These are phyloP conservation scores for Apotomis turbidana DNA, from an alignment of 2,888 invertebrate genomes.

Conservation along the genomic window DNA sequence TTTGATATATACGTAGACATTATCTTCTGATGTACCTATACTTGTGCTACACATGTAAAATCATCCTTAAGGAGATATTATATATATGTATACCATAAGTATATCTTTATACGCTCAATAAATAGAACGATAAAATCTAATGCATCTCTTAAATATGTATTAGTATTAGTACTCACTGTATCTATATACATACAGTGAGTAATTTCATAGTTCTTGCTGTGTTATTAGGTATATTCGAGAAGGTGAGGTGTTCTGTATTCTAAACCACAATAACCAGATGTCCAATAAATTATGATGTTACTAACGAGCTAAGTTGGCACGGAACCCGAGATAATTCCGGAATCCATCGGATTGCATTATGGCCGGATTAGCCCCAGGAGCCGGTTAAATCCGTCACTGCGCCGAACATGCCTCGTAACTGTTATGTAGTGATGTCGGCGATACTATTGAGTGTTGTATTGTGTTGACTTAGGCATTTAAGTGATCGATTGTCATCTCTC, in stretches of 20 bases:
- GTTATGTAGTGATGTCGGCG: not conserved
- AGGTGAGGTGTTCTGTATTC: not conserved
- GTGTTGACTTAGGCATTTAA: not conserved
- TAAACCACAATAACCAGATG: slow-evolving; percentile 2
- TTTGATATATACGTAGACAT: too few relatives aligned
- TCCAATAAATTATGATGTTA: slow-evolving; percentile 17
- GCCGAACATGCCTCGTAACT: not conserved
- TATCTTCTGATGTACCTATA: too few relatives aligned
- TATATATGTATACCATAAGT: too few relatives aligned
- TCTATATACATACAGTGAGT: too few relatives aligned
- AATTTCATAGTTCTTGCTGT: too few relatives aligned
- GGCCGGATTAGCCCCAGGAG: slow-evolving; percentile 5
- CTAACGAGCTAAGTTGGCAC: slow-evolving; percentile 12
- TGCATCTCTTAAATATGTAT: too few relatives aligned
- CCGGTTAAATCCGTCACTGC: not conserved
- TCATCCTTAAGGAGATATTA: too few relatives aligned
- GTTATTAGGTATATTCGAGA: too few relatives aligned
- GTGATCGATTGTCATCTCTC: not conserved
- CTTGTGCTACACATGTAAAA: too few relatives aligned
- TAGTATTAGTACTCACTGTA: too few relatives aligned
- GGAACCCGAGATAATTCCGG: not conserved
- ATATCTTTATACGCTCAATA: too few relatives aligned
- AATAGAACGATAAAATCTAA: too few relatives aligned
- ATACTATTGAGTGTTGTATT: not conserved
- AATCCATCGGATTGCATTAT: slow-evolving; percentile 20